Base-by-base conservation (phyloP, 2,888 invertebrate genomes). In the Eupithecia insigniata region DNA sequence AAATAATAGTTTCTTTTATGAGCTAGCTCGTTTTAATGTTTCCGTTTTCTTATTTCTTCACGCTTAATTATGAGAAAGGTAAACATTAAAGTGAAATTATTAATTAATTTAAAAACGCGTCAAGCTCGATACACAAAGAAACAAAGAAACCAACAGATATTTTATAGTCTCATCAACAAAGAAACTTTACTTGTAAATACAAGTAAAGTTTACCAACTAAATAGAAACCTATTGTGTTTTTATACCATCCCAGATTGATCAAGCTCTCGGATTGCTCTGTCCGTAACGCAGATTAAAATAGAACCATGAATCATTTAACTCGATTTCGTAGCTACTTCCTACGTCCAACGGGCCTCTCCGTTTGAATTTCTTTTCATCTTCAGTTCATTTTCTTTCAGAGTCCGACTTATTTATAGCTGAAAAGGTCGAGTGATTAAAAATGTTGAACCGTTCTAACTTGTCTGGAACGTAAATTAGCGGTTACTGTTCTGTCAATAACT, bases 1-100 rank as follows among this genome's bases (percentile, higher is more conserved):
- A 81, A 84, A 82, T 83, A 81, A 84, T 84, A 86, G 84, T 85
- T 87, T 87, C 80, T 87, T 86, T 85, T 86, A 84, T 81, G 80
- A 82, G 76, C 78, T 83, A 66, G 65, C 34, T 71, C 66, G 55
- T 70, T 55, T 64, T 26, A 67, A 58, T 66, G 70, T 36, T 64
- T 43, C 55, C 14, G 51, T 67, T 73, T 69, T 43, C 69, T 66
- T 67, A 69, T 65, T 62, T 60, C 55, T 69, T 61, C 26, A 32
- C 14, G 36, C n/a, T 39, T 67, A 28, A 43, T 55, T 58, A 55
- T 26, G 26, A 67, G 55, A 55, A 55, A 26, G 55, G 26, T 4
- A 55, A 58, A 58, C 14, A 36, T 67, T 34, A 12, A 34, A 66
- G 32, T 22, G 61, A 62, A 32, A 22, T n/a, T 46, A 43, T 32